phyloP scores from a whole-genome alignment of 2,797 vertebrate genomes.

The Myoxocephalus aenaeus region DNA sequence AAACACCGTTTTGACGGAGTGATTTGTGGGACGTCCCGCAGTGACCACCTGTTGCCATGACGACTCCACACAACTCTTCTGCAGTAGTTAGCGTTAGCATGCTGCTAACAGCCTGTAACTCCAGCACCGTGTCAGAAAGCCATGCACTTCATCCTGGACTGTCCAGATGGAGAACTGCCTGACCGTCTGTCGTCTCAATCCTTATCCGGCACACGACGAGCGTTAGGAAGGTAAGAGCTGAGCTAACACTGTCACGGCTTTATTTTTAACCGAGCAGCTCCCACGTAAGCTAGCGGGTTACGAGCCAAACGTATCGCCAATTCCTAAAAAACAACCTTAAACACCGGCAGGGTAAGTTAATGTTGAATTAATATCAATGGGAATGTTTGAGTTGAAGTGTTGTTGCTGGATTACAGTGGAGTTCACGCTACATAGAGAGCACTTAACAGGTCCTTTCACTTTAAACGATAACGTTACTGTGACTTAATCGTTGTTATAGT shows the following conservation, averaged over 20 bases:
- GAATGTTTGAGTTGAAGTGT: not conserved
- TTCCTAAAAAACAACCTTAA: not conserved
- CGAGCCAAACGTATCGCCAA: not conserved
- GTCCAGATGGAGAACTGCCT: conserved; percentile 41
- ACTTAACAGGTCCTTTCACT: not conserved
- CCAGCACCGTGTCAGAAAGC: not conserved
- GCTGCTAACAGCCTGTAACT: conserved; percentile 1
- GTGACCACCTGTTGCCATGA: conserved; percentile 50
- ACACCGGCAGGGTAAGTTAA: not conserved
- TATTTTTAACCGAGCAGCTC: not conserved
- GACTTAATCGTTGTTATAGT: not conserved
- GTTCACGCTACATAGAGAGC: not conserved
- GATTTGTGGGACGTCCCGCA: not conserved
- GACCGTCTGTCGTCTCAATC: conserved; percentile 17
- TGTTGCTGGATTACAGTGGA: not conserved
- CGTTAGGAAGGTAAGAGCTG: conserved; percentile 20
- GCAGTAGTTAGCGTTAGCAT: conserved; percentile 2
- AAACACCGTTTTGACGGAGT: not conserved
- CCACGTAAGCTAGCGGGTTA: not conserved
- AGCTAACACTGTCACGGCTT: not conserved
- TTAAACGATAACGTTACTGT: not conserved
- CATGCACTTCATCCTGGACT: not conserved
- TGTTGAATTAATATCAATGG: not conserved
- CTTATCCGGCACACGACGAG: not conserved
- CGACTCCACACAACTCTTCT: conserved; percentile 4